Evolutionary conservation across 1,140 invertebrate species (phyloP), one percentile per base, ranked within the genome.

Genomic region (Drosophila jambulina): DNA sequence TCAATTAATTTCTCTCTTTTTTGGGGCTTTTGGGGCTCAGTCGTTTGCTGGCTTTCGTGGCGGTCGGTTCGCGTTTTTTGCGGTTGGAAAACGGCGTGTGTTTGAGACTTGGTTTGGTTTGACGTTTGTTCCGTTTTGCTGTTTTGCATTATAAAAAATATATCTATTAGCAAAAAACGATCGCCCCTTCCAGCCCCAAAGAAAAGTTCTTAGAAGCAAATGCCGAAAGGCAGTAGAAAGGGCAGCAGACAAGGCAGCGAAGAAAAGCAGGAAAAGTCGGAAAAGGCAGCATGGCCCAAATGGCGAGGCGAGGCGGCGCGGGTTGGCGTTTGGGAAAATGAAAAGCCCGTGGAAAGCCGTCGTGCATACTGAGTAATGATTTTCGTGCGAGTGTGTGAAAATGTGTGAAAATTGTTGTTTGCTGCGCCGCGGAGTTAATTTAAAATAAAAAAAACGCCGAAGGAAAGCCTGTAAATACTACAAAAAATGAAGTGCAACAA

Each of bases 301-400:
- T 68, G 38, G 63, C 25, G 17, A 42, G 67, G 40, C 63, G 63
- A 68, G 76, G 64, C 34, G 64, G 69, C 60, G 65, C 51, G 53
- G 42, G 53, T 46, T 70, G 65, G 64, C 69, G 53, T 38, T 54
- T 38, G 53, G 53, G 53, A 23, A 80, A 84, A 82, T 82, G 81
- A 76, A 75, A 83, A 82, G 80, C 60, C 62, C 71, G 71, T 74
- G 59, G 75, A 86, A 87, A 87, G 64, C 69, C 79, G 80, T 85
- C 79, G 80, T 85, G 76, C 83, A 83, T 80, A 88, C 80, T 78
- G 83, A 87, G 85, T 80, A 87, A 86, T 86, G 80, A 85, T 81
- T 85, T 85, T 81, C 67, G 60, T 80, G 67, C 71, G 77, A 59
- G 62, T 78, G 79, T 70, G 64, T 85, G 67, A 67, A 82, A 82